Evolutionary conservation across 1,140 invertebrate species (phyloP).

Genomic region (Drosophila lini): DNA sequence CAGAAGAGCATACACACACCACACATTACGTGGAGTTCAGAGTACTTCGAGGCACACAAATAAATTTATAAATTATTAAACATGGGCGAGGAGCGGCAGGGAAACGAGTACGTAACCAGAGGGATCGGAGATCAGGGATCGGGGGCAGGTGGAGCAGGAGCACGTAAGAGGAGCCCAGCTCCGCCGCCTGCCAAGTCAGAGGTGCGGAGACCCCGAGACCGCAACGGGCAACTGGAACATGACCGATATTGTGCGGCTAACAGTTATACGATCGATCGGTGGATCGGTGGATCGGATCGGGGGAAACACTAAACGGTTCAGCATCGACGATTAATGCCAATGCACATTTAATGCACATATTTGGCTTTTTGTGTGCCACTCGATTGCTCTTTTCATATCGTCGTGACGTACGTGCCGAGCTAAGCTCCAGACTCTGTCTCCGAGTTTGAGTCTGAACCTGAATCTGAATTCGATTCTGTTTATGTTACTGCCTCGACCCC

Average conservation of each 20-base stretch:
- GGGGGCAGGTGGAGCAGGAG: slow-evolving; percentile 18
- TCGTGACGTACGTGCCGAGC: slow-evolving; percentile 80
- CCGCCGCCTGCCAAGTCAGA: slow-evolving; percentile 67
- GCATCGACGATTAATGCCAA: slow-evolving; percentile 80
- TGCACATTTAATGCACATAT: slow-evolving; percentile 82
- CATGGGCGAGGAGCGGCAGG: slow-evolving; percentile 35
- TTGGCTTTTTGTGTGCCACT: slow-evolving; percentile 68
- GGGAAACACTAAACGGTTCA: slow-evolving; percentile 60
- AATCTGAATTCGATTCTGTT: slow-evolving; percentile 24
- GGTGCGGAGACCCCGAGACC: slow-evolving; percentile 59
- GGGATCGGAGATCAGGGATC: slow-evolving; percentile 16
- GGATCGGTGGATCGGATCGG: slow-evolving; percentile 1
- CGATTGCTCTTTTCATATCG: slow-evolving; percentile 64
- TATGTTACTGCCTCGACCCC: slow-evolving; percentile 5
- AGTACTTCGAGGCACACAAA: slow-evolving; percentile 59
- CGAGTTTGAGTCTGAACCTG: slow-evolving; percentile 29
- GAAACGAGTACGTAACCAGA: background rate
- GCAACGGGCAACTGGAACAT: slow-evolving; percentile 75
- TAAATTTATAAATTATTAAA: slow-evolving; percentile 82
- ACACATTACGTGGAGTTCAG: slow-evolving; percentile 69
- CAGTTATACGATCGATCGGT: slow-evolving; percentile 61
- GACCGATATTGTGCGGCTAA: slow-evolving; percentile 78
- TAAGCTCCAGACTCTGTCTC: slow-evolving; percentile 45
- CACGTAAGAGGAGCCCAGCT: slow-evolving; percentile 38
- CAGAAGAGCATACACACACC: slow-evolving; percentile 1